Base-by-base conservation (phyloP, 2,888 invertebrate species). In the Amphipoea oculea region DNA sequence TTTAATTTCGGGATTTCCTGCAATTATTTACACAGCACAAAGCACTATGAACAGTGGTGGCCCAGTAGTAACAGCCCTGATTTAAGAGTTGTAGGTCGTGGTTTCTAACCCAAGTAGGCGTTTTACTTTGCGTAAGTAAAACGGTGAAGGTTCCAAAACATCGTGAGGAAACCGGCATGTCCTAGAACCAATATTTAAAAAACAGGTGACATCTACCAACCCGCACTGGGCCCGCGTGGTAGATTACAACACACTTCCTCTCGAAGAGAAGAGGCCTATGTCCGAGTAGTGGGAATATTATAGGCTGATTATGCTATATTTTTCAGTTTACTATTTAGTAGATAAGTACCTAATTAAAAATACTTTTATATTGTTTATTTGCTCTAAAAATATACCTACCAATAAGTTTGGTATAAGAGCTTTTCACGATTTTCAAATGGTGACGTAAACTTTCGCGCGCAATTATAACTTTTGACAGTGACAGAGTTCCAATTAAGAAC, bases 381-480 rank as follows among this genome's bases (percentile, higher is more conserved):
- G 14, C 62, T 29, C 11, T n/a, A n/a, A 60, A n/a, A n/a, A n/a
- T 42, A 62, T 36, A 36, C 36, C 7, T 14, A 69, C 23, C 9
- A 71, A 71, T 60, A 71, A 62, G 23, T 23, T 65, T 12, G 12
- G 2, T 69, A 11, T 11, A 42, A 42, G n/a, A 67, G 45, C 54
- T 54, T 77, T 54, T 76, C 29, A 6, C 9, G 62, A 63, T 83
- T 83, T 76, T 20, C 78, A 70, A 81, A 84, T 60, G 29, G 70
- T 66, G 29, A 23, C 60, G 66, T 40, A 29, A 83, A 81, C 60
- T 84, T 84, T 78, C 23, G 45, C 20, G 65, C 29, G 78, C 79
- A 66, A 81, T 81, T 81, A 79, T 79, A 78, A 81, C 70, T 81
- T 81, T 78, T 78, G 84, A 84, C 84, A 84, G 79, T 67, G 69